Conservation (phyloP, 2,888 invertebrate species). For the Sialis lutaria region DNA sequence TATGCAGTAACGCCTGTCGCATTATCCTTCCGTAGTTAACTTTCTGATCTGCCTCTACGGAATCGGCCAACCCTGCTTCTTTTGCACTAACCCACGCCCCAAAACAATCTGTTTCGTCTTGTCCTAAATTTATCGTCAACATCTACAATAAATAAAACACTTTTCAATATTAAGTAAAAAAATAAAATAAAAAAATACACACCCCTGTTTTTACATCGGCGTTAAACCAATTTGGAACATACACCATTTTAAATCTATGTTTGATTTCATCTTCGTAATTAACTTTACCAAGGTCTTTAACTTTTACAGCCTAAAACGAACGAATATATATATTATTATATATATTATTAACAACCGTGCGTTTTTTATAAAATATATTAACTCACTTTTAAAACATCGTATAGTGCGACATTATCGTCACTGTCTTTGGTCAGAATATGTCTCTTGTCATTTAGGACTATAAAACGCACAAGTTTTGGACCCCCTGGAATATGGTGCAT, state of each 20-base stretch:
- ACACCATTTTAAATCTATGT: slow-evolving; percentile 79
- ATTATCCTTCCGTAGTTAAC: slow-evolving; percentile 92
- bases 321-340: too few relatives aligned
- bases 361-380: background rate
- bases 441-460: slow-evolving; percentile 87
- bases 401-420: slow-evolving; percentile 74
- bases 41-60: slow-evolving; percentile 60
- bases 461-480: slow-evolving; percentile 83
- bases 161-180: background rate
- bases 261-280: slow-evolving; percentile 90
- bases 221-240: slow-evolving; percentile 98
- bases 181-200: slow-evolving; percentile 18
- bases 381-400: slow-evolving; percentile 77
- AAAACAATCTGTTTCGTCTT: slow-evolving; percentile 95
- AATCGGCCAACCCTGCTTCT: slow-evolving; percentile 69
- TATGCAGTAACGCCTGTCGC: slow-evolving; percentile 84
- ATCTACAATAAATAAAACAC: slow-evolving; percentile 36
- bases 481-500: slow-evolving; percentile 62
- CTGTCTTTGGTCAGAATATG: slow-evolving; percentile 94
- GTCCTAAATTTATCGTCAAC: slow-evolving; percentile 90
- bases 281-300: slow-evolving; percentile 79
- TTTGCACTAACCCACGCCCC: slow-evolving; percentile 97
- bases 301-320: slow-evolving; percentile 46
- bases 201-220: slow-evolving; percentile 97
- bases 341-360: too few relatives aligned